Evolutionary conservation across 2,888 invertebrate species (phyloP).

Genomic region (Nephrocerus scutellatus): DNA sequence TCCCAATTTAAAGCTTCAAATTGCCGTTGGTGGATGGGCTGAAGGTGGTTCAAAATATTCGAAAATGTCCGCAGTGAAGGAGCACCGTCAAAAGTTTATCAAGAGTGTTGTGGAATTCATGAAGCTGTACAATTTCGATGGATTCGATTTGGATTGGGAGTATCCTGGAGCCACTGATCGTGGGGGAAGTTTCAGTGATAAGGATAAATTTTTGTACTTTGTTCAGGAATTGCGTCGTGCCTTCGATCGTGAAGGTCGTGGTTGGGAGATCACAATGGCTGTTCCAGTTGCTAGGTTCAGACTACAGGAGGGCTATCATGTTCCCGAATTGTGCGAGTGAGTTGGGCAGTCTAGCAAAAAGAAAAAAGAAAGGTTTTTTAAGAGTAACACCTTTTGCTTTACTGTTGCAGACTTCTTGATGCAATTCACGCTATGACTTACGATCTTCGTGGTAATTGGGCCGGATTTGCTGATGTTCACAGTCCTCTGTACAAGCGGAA

Average conservation of each 20-base stretch:
- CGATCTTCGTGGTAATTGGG: constrained; percentile 83
- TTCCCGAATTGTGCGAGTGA: constrained; percentile 82
- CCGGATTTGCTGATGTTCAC: constrained; percentile 83
- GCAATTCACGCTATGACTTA: constrained; percentile 83
- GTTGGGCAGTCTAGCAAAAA: constrained; percentile 33
- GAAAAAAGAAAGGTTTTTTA: not conserved
- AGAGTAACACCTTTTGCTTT: not conserved
- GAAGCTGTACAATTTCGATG: constrained; percentile 71
- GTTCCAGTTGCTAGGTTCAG: constrained; percentile 83
- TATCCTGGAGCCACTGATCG: constrained; percentile 84
- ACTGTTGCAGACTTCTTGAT: constrained; percentile 57
- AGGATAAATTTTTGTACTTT: constrained; percentile 72
- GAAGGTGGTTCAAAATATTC: constrained; percentile 87
- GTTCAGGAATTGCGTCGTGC: constrained; percentile 75
- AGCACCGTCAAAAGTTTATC: constrained; percentile 64
- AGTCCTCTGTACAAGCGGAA: constrained; percentile 79
- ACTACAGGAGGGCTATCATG: constrained; percentile 83
- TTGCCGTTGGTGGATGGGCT: constrained; percentile 87
- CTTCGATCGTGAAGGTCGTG: constrained; percentile 65
- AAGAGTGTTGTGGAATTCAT: constrained; percentile 70
- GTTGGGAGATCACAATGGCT: constrained; percentile 85
- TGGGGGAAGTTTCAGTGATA: constrained; percentile 76
- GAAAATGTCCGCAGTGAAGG: constrained; percentile 65
- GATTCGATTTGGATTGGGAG: constrained; percentile 86
- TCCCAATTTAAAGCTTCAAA: constrained; percentile 66